A percentile compares a stretch with the other conserved stretches of the same genome.
phyloP scores from a whole-genome alignment of 2,888 invertebrate species.

The Tridacna gigas region DNA sequence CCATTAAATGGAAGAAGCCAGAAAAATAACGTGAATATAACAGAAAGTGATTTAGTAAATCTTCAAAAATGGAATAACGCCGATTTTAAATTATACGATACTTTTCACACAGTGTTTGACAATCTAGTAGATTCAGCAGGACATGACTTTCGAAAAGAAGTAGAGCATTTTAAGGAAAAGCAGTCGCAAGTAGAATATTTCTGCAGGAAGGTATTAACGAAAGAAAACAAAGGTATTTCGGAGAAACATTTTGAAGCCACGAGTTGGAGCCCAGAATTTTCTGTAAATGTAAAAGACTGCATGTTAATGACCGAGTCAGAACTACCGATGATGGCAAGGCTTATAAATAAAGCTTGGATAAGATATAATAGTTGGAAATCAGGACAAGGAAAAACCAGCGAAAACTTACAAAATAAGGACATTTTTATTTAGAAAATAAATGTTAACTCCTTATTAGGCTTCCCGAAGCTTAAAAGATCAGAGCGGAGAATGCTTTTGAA shows the following conservation, averaged over 20 bases:
- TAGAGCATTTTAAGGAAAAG: conserved; percentile 63
- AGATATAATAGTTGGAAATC: conserved; percentile 31
- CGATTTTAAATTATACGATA: conserved; percentile 76
- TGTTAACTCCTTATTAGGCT: no score
- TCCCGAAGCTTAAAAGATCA: no score
- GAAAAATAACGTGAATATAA: conserved; percentile 48
- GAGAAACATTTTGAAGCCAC: conserved; percentile 31
- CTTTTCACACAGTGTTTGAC: conserved; percentile 72
- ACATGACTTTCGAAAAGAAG: conserved; percentile 62
- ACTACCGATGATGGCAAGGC: conserved; percentile 43
- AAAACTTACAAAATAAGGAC: no score
- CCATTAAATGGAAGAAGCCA: conserved; percentile 65
- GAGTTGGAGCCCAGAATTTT: conserved; percentile 55
- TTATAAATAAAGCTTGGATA: conserved; percentile 55
- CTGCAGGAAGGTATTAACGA: conserved; percentile 31
- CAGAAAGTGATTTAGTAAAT: conserved; percentile 54
- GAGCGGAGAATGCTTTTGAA: no score
- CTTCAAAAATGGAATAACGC: conserved; percentile 73
- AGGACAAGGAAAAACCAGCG: neutral
- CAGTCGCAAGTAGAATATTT: conserved; percentile 48
- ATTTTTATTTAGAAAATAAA: no score
- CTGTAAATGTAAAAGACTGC: conserved; percentile 52
- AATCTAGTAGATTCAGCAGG: conserved; percentile 61
- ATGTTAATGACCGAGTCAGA: conserved; percentile 55
- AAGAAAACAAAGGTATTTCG: neutral